These are phyloP conservation scores for Drosophila virilis DNA, from an alignment of 1,140 invertebrate species.

Conservation along the genomic window DNA sequence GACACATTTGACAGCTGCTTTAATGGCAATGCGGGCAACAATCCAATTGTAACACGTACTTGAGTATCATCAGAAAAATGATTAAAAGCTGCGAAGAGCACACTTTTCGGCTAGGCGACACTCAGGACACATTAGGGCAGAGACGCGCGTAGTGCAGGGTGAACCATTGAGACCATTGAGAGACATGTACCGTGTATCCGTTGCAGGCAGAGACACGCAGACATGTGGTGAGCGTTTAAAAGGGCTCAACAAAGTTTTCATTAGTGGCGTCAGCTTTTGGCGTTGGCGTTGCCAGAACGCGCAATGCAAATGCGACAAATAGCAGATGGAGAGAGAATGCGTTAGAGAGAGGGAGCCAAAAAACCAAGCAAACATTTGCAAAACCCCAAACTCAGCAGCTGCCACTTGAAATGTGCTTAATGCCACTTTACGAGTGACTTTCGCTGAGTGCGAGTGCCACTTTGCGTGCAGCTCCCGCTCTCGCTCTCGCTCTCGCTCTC, in stretches of 20 bases:
- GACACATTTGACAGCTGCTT: constrained; percentile 50
- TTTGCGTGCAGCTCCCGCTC: constrained; percentile 61
- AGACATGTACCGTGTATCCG: constrained; percentile 14
- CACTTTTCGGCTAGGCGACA: constrained; percentile 31
- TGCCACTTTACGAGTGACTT: constrained; percentile 81
- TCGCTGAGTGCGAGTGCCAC: constrained; percentile 76
- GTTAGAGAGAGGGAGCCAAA: constrained; percentile 6
- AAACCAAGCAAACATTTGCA: constrained; percentile 67
- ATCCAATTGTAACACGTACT: constrained; percentile 64
- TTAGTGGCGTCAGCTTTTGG: constrained; percentile 68
- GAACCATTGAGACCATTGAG: too few species aligned
- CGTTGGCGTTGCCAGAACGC: constrained; percentile 43
- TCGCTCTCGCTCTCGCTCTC: neutral
- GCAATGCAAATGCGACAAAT: constrained; percentile 39
- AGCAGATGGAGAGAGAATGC: constrained; percentile 31
- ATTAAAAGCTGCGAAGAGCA: constrained; percentile 62
- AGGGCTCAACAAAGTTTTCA: constrained; percentile 78
- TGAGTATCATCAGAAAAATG: constrained; percentile 63
- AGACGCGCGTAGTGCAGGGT: too few species aligned
- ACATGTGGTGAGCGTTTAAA: constrained; percentile 72
- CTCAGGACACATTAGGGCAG: constrained; percentile 35
- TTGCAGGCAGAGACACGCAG: constrained; percentile 42
- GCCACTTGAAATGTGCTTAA: constrained; percentile 79
- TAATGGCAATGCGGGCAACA: constrained; percentile 19
- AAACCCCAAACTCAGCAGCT: constrained; percentile 64